These are phyloP conservation scores for Columba janthina DNA, from an alignment of 2,113 vertebrate species.

Conservation along the genomic window DNA sequence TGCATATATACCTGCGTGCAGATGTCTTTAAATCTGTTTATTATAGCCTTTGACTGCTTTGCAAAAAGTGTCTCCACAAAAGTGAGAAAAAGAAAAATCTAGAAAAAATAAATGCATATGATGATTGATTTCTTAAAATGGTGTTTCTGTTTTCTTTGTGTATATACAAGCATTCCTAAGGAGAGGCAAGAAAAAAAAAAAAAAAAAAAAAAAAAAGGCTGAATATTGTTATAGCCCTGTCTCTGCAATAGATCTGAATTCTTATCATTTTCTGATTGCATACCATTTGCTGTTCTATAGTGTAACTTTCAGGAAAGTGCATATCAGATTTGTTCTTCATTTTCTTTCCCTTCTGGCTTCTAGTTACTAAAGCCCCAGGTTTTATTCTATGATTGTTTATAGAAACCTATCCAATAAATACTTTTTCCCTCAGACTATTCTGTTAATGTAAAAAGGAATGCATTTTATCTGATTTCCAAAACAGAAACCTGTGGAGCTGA, in stretches of 20 bases:
- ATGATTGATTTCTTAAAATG: not conserved
- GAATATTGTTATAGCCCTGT: not conserved
- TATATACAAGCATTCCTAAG: not conserved
- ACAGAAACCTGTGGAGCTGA: not conserved
- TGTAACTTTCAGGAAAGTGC: not conserved
- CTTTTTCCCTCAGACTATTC: not conserved
- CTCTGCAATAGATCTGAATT: not conserved
- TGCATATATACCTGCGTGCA: not conserved
- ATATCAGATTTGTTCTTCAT: not conserved
- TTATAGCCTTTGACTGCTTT: constrained; percentile 16
- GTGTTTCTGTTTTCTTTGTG: not conserved
- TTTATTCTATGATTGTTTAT: constrained; percentile 27
- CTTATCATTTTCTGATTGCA: not conserved
- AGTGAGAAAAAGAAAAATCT: not conserved
- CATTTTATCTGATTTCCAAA: constrained; percentile 18
- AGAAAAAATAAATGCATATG: constrained; percentile 6
- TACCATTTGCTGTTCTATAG: not conserved
- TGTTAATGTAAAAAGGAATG: constrained; percentile 11
- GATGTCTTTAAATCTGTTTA: not conserved
- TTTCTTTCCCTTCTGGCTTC: not conserved
- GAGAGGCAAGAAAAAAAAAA: not conserved
- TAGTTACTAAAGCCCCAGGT: not conserved
- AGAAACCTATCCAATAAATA: constrained; percentile 34
- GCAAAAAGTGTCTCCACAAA: not conserved
- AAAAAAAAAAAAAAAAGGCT: not conserved